Base-by-base conservation (phyloP, 2,888 invertebrate species). In the Ommatoiulus sabulosus region DNA sequence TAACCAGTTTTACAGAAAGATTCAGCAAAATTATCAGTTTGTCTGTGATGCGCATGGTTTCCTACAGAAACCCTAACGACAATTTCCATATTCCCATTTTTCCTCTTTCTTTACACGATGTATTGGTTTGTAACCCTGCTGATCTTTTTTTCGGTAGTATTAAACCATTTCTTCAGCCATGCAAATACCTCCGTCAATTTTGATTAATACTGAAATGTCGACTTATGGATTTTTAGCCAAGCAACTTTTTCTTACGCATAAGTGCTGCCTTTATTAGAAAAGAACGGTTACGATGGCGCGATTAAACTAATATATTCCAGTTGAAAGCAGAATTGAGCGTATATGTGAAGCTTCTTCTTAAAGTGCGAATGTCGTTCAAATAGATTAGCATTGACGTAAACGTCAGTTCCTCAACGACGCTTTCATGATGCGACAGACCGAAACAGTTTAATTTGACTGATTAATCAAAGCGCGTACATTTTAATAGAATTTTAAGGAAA, bases 301-400 rank as follows among this genome's bases (percentile, higher is more conserved):
- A 24, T 24, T 17, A 24, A 72, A 72, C 72, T 72, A 24, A 1
- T n/a, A 72, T 72, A 72, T 72, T 72, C 24, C 24, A 24, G 8
- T 24, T 24, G 72, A 24, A 72, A 72, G 72, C 24, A 8, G n/a
- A 72, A n/a, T 72, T 72, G 24, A 72, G 72, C 72, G 24, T 24
- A 72, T 72, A 72, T 17, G 15, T 63, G 63, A n/a, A 72, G 24
- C 10, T 24, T 24, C 72, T 24, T 72, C 72, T 72, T 72, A n/a
- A 57, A 72, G 72, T 72, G 72, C 17, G n/a, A 72, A 72, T 72
- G 24, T 72, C 72, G 72, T 24, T 72, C 72, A 72, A 72, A 24
- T 72, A 72, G 72, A 72, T 72, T 72, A 72, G 72, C 72, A 72
- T 72, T 24, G 72, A 72, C 72, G 72, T 24, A 72, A 24, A 72